Conservation (phyloP, 2,888 invertebrate genomes). For the Coecobrya sp. region DNA sequence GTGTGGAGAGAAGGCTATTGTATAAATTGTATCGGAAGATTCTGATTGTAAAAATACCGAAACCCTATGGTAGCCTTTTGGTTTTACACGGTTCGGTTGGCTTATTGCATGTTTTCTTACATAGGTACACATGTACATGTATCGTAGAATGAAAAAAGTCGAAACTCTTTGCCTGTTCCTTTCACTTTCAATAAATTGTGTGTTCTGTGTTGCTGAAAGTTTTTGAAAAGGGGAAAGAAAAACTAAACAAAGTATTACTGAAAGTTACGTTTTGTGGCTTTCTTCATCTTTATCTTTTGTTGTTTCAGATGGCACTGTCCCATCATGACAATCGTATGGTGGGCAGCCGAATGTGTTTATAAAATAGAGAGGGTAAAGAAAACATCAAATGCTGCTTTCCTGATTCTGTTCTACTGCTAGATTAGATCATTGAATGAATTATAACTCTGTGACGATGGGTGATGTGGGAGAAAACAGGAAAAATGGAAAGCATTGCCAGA, state of each 20-base stretch:
- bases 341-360: background rate
- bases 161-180: slow-evolving; percentile 13
- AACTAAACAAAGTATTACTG: slow-evolving; percentile 7
- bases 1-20: background rate
- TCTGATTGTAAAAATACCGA: background rate
- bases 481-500: slow-evolving; percentile 1
- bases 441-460: background rate
- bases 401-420: background rate
- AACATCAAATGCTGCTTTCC: background rate
- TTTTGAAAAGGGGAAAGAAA: background rate
- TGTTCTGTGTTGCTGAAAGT: background rate
- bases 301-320: slow-evolving; percentile 49
- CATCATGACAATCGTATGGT: slow-evolving; percentile 1
- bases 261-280: background rate
- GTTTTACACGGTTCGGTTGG: slow-evolving; percentile 1
- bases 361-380: background rate
- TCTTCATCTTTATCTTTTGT: slow-evolving; percentile 40
- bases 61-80: slow-evolving; percentile 10
- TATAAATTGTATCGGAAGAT: background rate
- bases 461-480: background rate
- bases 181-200: background rate
- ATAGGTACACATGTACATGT: background rate
- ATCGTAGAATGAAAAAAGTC: background rate
- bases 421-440: background rate
- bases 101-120: background rate